phyloP scores from a whole-genome alignment of 1,140 invertebrate genomes.

The Homarus americanus region DNA sequence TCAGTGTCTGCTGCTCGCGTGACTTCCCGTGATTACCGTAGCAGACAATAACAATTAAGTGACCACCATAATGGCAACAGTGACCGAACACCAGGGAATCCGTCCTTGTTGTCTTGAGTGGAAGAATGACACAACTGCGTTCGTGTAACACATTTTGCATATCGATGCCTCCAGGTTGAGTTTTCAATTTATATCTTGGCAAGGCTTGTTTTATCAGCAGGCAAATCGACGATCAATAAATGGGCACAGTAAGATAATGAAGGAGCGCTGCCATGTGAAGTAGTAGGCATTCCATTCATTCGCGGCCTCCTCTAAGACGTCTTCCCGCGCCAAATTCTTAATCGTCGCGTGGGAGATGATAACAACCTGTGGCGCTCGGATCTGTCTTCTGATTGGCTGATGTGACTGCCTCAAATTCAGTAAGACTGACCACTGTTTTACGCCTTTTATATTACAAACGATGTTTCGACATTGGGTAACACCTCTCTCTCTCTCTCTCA shows the following conservation, averaged over 20 bases:
- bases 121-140: neutral
- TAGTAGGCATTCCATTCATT: neutral
- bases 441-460: neutral
- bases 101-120: neutral
- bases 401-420: neutral
- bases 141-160: neutral
- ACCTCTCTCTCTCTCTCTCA: neutral
- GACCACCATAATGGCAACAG: neutral
- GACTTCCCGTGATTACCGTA: neutral
- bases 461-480: neutral
- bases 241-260: neutral
- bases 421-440: neutral
- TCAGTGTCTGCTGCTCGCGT: neutral
- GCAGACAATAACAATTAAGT: neutral
- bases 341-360: neutral
- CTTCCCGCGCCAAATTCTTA: neutral
- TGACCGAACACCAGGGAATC: too few relatives aligned
- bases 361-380: neutral
- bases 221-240: neutral
- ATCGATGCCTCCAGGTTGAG: neutral
- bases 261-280: neutral
- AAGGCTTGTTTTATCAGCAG: neutral
- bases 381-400: neutral
- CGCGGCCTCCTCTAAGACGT: neutral
- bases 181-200: neutral